These are phyloP conservation scores for Pseudomyrmex flavicornis DNA, from an alignment of 1,140 invertebrate genomes.

Conservation along the genomic window DNA sequence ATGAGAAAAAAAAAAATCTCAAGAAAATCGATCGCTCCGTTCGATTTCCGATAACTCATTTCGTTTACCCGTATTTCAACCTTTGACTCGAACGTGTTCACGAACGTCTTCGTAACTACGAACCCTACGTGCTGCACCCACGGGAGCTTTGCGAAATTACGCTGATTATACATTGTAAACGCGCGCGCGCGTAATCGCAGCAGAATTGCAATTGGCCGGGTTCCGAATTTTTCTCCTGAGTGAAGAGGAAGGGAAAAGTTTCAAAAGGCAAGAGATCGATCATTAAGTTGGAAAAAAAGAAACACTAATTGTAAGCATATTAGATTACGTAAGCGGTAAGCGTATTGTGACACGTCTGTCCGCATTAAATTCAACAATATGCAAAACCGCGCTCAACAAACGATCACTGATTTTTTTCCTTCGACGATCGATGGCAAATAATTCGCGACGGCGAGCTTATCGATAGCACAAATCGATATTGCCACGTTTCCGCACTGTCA, in stretches of 20 bases:
- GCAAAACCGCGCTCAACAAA: slow-evolving; percentile 15
- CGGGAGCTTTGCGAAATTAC: slow-evolving; percentile 29
- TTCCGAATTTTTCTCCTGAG: not conserved
- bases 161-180: slow-evolving; percentile 23
- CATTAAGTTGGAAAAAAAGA: not conserved
- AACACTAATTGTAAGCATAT: no score
- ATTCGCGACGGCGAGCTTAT: slow-evolving; percentile 23
- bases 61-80: slow-evolving; percentile 30
- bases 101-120: slow-evolving; percentile 30
- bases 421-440: not conserved
- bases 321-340: no score
- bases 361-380: not conserved
- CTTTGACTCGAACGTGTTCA: slow-evolving; percentile 27
- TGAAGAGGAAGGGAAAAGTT: not conserved
- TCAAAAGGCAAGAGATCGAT: slow-evolving; percentile 23
- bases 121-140: not conserved
- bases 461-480: slow-evolving; percentile 24
- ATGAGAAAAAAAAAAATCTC: not conserved
- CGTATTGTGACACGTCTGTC: slow-evolving; percentile 10
- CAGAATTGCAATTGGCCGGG: not conserved
- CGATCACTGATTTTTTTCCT: no score
- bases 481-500: not conserved
- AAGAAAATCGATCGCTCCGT: not conserved
- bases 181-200: not conserved
- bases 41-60: slow-evolving; percentile 35